Evolutionary conservation across 2,113 vertebrate species (phyloP), one percentile per base, ranked within the genome.

Genomic region (Neodon shergylaensis): DNA sequence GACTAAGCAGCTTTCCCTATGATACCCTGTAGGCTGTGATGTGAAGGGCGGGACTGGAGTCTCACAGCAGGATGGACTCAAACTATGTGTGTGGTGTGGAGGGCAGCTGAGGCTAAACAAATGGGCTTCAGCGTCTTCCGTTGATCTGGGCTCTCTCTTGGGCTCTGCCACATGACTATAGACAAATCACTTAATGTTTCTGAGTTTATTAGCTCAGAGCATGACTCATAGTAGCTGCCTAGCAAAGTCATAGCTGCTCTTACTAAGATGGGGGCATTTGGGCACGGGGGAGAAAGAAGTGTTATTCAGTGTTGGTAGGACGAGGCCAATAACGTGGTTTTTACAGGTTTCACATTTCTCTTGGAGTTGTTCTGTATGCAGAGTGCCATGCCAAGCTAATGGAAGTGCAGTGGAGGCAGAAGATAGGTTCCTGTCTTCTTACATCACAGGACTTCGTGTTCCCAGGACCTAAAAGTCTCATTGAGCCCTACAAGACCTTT

Each of bases 181-280:
- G 88, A 88, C n/a, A 83, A 91, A 74, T 77, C 49, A 44, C 19
- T 95, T 70, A 82, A 70, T 78, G n/a, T 91, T 66, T 70, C 52
- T 61, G 77, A 96, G 76, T 58, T 91, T 84, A 83, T 94, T 96
- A 95, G 58, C 7, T 94, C 65, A 90, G 42, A 91, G 66, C n/a
- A 61, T 94, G 85, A 97, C 66, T 96, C 47, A 77, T 39, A 93
- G 33, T 47, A 88, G 90, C 4, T 92, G 22, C 66, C 33, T 47
- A 92, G 42, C 47, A 54, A 86, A 47, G 66, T 68, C 36, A 44
- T 79, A 86, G 58, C n/a, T 91, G 39, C 1, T 36, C 39, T 84
- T 76, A 87, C 81, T 52, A 83, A 91, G 47, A 79, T 87, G 36
- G 65, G 39, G 26, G 7, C 47, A 83, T 78, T 31, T 58, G 54